Conservation (phyloP, 2,113 vertebrate genomes). For the Odocoileus virginianus region DNA sequence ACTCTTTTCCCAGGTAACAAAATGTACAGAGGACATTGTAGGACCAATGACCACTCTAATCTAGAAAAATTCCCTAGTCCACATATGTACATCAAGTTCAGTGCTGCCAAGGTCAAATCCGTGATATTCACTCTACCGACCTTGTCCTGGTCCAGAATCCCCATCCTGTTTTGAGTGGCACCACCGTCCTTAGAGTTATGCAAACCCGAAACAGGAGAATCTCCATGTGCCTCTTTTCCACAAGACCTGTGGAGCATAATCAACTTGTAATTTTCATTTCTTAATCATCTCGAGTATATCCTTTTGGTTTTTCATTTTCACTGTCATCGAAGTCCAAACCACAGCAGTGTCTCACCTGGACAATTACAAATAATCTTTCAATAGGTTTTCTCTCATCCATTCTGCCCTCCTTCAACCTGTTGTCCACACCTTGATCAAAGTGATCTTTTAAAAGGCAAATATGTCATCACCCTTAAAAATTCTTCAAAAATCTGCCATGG, state of each 20-base stretch:
- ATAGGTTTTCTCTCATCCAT: background rate
- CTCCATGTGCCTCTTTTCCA: background rate
- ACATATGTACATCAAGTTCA: background rate
- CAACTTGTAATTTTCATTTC: background rate
- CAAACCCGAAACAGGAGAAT: background rate
- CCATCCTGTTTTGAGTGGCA: background rate
- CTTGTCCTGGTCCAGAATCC: background rate
- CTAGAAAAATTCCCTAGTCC: background rate
- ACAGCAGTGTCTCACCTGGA: background rate
- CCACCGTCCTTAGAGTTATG: background rate
- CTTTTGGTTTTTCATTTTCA: background rate
- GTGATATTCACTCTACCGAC: background rate
- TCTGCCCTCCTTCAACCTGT: background rate
- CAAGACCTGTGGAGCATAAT: background rate
- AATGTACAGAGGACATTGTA: background rate
- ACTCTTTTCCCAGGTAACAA: background rate
- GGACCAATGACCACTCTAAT: background rate
- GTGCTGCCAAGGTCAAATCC: background rate
- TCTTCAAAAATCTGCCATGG: background rate
- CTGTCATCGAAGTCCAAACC: background rate
- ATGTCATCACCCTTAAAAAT: background rate
- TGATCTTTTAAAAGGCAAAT: background rate
- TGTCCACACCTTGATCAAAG: background rate
- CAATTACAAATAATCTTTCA: background rate
- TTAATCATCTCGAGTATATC: background rate